Conservation (phyloP, 1,140 invertebrate species). For the Lepidostoma basale region DNA sequence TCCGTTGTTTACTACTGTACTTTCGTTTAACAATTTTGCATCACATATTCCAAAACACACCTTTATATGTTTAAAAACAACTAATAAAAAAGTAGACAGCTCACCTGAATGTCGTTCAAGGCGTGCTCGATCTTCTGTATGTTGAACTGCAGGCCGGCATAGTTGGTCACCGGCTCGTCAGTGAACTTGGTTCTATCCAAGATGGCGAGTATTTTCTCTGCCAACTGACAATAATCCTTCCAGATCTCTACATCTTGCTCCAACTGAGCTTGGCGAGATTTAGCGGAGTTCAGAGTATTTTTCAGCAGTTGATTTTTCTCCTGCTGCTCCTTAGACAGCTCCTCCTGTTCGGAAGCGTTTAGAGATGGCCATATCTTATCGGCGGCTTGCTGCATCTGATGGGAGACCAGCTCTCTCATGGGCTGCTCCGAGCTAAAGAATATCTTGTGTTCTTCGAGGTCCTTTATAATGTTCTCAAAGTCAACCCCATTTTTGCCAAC, state of each 20-base stretch:
- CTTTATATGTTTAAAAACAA: too few species aligned
- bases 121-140: slow-evolving; percentile 80
- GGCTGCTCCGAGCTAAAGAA: slow-evolving; percentile 81
- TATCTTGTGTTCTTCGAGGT: slow-evolving; percentile 85
- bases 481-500: slow-evolving; percentile 84
- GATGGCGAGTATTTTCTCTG: slow-evolving; percentile 76
- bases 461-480: slow-evolving; percentile 81
- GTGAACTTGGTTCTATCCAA: slow-evolving; percentile 74
- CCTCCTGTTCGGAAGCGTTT: slow-evolving; percentile 78
- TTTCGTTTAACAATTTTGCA: too few species aligned
- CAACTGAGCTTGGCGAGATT: slow-evolving; percentile 73
- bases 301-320: slow-evolving; percentile 78
- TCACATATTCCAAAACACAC: too few species aligned
- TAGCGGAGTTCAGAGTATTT: slow-evolving; percentile 81
- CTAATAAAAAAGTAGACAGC: too few species aligned
- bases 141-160: slow-evolving; percentile 79
- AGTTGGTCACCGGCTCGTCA: slow-evolving; percentile 76
- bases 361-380: slow-evolving; percentile 88
- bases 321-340: slow-evolving; percentile 77
- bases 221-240: slow-evolving; percentile 77
- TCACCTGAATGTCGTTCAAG: slow-evolving; percentile 79
- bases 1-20: too few species aligned
- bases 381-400: slow-evolving; percentile 80
- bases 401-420: slow-evolving; percentile 79
- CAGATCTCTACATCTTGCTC: slow-evolving; percentile 80